Evolutionary conservation across 1,140 invertebrate genomes (phyloP), one percentile per base, ranked within the genome.

Genomic region (Drosophila eugracilis): DNA sequence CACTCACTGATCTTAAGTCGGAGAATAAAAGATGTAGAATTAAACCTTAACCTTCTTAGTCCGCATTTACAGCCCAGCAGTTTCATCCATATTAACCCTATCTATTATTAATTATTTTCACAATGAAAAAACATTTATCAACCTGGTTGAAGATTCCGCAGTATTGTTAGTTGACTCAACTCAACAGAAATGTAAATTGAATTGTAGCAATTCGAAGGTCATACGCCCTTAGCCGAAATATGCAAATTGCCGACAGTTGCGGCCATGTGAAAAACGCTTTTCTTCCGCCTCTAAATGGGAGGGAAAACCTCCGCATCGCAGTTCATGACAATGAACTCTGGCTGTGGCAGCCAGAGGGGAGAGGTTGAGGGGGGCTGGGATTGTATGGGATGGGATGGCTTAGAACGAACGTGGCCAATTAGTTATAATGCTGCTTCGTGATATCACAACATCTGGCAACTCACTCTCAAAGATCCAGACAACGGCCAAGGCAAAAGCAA

Each of bases 351-450:
- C 9, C 10, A 66, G 17, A n/a, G n/a, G 50, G 26, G 34, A 57
- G 45, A 21, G 14, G 19, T 41, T 36, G 15, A 41, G 47, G 28
- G 22, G 24, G 24, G 24, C n/a, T 30, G 19, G 39, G 19, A 19
- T 3, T 7, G 41, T 0, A 14, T 9, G 21, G 41, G 21, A 9
- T 22, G 47, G 66, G 59, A 49, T 39, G 52, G 70, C 67, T 45
- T 47, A 84, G 69, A 86, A 86, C 77, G 81, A 86, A 86, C 81
- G 81, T 86, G 81, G 81, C 81, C 81, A 86, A 86, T 86, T 86
- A 86, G 81, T 86, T 86, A 88, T 86, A 86, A 86, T 86, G 83
- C 81, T 88, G 81, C 81, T 86, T 86, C 83, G 81, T 86, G 83
- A 88, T 86, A 86, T 86, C 81, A 88, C 78, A 86, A 86, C 81